Evolutionary conservation across 2,888 invertebrate species (phyloP).

Genomic region (Ctenicera cuprea): DNA sequence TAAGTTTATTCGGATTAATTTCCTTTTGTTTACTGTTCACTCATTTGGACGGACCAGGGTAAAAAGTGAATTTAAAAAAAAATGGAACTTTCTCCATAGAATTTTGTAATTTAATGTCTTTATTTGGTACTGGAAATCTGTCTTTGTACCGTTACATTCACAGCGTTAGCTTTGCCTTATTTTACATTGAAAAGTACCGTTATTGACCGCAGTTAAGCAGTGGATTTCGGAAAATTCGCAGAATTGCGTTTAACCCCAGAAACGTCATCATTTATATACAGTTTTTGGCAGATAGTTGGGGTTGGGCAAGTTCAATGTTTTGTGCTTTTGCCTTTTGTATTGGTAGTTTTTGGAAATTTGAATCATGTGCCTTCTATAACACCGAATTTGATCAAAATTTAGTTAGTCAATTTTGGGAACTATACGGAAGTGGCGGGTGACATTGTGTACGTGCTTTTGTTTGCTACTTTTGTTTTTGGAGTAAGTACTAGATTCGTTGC

Average conservation of each 20-base stretch:
- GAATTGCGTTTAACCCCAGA: constrained; percentile 40
- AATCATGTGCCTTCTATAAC: constrained; percentile 12
- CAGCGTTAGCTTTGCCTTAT: background rate
- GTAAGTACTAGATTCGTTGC: constrained; percentile 10
- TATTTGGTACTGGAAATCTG: constrained; percentile 55
- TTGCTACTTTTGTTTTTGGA: constrained; percentile 18
- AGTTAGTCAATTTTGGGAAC: background rate
- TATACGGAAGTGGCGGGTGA: constrained; percentile 32
- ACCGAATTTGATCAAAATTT: background rate
- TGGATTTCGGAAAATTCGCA: constrained; percentile 2
- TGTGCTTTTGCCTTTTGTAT: constrained; percentile 61
- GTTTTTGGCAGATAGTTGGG: constrained; percentile 61
- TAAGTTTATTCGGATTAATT: constrained; percentile 69
- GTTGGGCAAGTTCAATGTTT: constrained; percentile 63
- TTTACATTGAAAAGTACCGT: background rate
- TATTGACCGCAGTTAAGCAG: background rate
- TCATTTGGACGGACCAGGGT: constrained; percentile 90
- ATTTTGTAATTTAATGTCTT: constrained; percentile 68
- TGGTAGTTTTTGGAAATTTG: constrained; percentile 35
- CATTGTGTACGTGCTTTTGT: constrained; percentile 8
- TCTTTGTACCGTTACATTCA: constrained; percentile 24
- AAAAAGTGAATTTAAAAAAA: constrained; percentile 69
- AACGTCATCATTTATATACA: constrained; percentile 48
- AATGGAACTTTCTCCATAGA: constrained; percentile 35
- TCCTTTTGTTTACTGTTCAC: constrained; percentile 74